Percentiles rank a stretch among this genome's conserved stretches.
Evolutionary conservation across 2,797 vertebrate species (phyloP).

Genomic region (Rhabdophis nuchalis): DNA sequence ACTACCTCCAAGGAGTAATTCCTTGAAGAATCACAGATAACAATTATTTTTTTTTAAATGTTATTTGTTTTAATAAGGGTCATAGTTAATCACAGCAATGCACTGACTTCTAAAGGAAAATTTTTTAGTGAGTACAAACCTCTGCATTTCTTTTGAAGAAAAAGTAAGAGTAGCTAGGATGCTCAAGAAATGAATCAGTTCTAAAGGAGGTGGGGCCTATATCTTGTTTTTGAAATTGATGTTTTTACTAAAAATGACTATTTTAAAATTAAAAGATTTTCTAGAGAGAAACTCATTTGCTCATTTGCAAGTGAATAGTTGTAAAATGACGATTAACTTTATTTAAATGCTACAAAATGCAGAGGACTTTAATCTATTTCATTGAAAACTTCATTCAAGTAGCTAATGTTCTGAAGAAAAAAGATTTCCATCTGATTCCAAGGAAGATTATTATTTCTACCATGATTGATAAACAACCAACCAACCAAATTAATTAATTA

Average conservation of each 20-base stretch:
- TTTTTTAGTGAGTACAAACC: background rate
- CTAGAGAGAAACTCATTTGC: background rate
- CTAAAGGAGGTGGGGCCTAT: background rate
- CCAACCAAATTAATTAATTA: too few species aligned
- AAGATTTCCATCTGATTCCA: background rate
- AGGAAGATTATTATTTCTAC: background rate
- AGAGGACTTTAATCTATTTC: background rate
- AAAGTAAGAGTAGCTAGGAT: background rate
- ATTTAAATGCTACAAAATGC: background rate
- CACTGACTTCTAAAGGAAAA: background rate
- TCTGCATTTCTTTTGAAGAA: background rate
- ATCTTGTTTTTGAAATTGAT: background rate
- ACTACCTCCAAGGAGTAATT: background rate
- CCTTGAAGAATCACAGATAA: background rate
- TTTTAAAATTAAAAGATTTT: background rate
- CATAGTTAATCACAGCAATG: too few species aligned
- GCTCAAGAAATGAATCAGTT: background rate
- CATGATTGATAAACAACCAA: too few species aligned
- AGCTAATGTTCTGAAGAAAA: background rate
- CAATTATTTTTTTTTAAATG: background rate
- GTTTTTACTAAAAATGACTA: background rate
- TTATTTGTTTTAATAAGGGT: background rate
- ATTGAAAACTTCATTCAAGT: background rate
- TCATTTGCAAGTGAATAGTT: background rate
- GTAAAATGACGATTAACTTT: background rate